Evolutionary conservation across 2,888 invertebrate genomes (phyloP).

Genomic region (Mimas tiliae): DNA sequence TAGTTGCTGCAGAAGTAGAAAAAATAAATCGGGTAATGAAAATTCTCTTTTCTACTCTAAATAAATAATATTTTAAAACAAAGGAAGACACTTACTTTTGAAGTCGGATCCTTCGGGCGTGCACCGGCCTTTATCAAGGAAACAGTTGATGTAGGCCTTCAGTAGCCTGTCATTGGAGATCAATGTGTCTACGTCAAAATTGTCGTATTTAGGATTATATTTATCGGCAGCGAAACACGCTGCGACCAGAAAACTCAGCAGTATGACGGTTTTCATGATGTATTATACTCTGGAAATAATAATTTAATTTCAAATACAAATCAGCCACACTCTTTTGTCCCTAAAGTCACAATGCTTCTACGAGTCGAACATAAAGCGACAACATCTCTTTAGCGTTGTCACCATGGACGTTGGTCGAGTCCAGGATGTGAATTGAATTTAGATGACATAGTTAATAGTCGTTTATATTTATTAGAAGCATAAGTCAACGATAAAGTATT

Average conservation of each 20-base stretch:
- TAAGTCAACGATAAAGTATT: constrained; percentile 24
- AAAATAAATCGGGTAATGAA: too few species aligned
- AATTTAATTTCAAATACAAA: constrained; percentile 37
- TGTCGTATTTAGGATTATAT: constrained; percentile 89
- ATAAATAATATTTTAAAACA: not conserved
- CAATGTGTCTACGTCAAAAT: constrained; percentile 89
- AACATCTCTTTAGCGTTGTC: constrained; percentile 50
- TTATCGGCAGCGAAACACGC: constrained; percentile 71
- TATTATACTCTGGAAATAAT: constrained; percentile 49
- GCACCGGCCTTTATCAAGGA: constrained; percentile 88
- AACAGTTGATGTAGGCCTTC: constrained; percentile 89
- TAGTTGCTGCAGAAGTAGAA: too few species aligned
- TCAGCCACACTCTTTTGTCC: constrained; percentile 42
- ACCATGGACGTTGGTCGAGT: constrained; percentile 53
- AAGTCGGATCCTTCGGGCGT: constrained; percentile 89
- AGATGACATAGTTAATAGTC: constrained; percentile 35
- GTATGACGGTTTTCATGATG: constrained; percentile 66
- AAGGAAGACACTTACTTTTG: constrained; percentile 85
- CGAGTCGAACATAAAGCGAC: constrained; percentile 54
- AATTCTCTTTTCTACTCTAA: not conserved
- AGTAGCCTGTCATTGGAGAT: constrained; percentile 88
- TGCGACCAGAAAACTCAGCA: constrained; percentile 64
- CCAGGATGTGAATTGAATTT: constrained; percentile 58
- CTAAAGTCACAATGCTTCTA: constrained; percentile 44
- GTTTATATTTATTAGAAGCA: constrained; percentile 32